Conservation (phyloP, 2,113 vertebrate genomes). For the Leucopsar rothschildi region DNA sequence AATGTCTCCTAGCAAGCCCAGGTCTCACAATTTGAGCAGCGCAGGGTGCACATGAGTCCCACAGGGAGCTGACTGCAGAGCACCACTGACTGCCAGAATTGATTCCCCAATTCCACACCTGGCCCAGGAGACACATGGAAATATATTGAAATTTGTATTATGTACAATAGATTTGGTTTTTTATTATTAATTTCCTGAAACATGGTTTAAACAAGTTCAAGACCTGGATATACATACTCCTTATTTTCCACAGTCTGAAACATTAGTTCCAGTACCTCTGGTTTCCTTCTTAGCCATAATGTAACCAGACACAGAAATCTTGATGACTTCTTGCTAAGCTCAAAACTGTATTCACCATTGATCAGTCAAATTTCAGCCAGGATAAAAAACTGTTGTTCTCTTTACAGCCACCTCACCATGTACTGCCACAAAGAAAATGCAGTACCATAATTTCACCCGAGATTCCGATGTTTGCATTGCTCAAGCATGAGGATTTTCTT, state of each 20-base stretch:
- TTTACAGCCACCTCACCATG: background rate
- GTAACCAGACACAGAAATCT: background rate
- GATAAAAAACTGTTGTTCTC: background rate
- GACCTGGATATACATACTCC: background rate
- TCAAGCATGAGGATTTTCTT: background rate
- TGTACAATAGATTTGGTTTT: background rate
- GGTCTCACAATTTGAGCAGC: background rate
- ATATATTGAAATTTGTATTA: background rate
- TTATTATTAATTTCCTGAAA: background rate
- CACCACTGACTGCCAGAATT: background rate
- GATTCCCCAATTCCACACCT: background rate
- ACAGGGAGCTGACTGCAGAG: background rate
- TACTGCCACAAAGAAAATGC: background rate
- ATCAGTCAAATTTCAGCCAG: background rate
- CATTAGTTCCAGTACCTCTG: background rate
- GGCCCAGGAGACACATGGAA: background rate
- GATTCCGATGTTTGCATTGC: background rate
- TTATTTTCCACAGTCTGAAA: background rate
- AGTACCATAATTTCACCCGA: background rate
- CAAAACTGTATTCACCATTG: background rate
- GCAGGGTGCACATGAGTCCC: background rate
- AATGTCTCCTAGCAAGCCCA: background rate
- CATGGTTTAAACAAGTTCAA: background rate
- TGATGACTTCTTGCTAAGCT: background rate
- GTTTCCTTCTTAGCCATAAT: background rate